These are phyloP conservation scores for Upupa epops DNA, from an alignment of 2,113 vertebrate genomes.

Conservation along the genomic window DNA sequence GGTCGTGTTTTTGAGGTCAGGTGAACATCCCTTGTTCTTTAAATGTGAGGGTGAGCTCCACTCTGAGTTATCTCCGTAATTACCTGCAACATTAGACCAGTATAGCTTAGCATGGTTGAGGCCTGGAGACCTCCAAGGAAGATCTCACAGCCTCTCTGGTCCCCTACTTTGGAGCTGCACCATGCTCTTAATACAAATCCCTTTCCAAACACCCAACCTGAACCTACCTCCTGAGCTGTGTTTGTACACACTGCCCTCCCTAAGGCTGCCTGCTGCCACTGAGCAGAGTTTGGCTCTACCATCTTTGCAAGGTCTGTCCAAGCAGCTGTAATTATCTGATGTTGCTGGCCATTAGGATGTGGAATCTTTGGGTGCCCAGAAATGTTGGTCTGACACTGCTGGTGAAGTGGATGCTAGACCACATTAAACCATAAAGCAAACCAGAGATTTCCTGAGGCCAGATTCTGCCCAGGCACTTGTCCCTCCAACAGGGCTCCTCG, in stretches of 20 bases:
- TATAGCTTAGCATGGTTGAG: not conserved
- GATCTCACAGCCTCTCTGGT: not conserved
- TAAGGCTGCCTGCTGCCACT: not conserved
- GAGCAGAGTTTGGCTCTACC: not conserved
- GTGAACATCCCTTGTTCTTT: not conserved
- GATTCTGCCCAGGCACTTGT: not conserved
- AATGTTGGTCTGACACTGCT: not conserved
- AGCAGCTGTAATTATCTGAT: not conserved
- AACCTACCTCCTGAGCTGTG: not conserved
- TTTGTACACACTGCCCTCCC: not conserved
- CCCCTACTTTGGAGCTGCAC: not conserved
- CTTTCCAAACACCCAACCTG: not conserved
- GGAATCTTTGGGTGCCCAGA: not conserved
- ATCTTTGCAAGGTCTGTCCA: not conserved
- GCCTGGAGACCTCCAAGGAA: not conserved
- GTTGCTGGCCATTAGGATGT: not conserved
- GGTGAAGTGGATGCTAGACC: not conserved
- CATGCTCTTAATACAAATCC: not conserved
- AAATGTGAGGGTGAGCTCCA: not conserved
- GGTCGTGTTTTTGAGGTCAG: not conserved
- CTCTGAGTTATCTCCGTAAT: not conserved
- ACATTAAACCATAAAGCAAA: not conserved
- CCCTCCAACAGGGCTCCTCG: not conserved
- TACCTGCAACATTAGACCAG: not conserved
- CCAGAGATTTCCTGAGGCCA: not conserved